Percentiles rank a stretch among this genome's conserved stretches.
phyloP scores from a whole-genome alignment of 2,797 vertebrate genomes.

The Adelosebastes latens region DNA sequence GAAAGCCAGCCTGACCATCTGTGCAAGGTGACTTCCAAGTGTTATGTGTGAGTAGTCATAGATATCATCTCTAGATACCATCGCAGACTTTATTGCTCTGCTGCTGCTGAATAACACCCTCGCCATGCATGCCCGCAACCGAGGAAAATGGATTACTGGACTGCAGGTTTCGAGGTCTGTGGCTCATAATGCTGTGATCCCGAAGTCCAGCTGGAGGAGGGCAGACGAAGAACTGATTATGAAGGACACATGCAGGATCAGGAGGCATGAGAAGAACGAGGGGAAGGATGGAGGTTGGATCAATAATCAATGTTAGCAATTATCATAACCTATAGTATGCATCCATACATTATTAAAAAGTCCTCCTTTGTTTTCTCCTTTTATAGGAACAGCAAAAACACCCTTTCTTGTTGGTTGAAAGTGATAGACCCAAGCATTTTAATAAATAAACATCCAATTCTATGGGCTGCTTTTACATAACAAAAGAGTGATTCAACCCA shows the following conservation, averaged over 20 bases:
- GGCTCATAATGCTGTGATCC: conserved; percentile 33
- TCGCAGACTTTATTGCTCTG: conserved; percentile 44
- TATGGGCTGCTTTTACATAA: conserved; percentile 2
- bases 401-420: background rate
- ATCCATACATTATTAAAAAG: background rate
- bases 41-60: conserved; percentile 11
- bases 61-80: conserved; percentile 56
- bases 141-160: conserved; percentile 39
- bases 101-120: conserved; percentile 33
- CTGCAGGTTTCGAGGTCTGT: conserved; percentile 25
- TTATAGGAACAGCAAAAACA: background rate
- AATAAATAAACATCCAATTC: background rate
- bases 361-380: background rate
- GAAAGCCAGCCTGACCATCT: conserved; percentile 31
- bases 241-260: conserved; percentile 15
- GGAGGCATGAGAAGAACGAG: background rate
- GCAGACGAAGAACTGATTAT: conserved; percentile 18
- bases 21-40: conserved; percentile 66
- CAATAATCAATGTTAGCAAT: conserved; percentile 23
- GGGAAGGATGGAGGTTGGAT: background rate
- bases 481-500: conserved; percentile 1
- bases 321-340: conserved; percentile 2
- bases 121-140: conserved; percentile 15
- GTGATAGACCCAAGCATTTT: background rate
- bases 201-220: conserved; percentile 22